A percentile compares a stretch with the other conserved stretches of the same genome.
Evolutionary conservation across 2,113 vertebrate species (phyloP).

Genomic region (Xenotilapia longispinis): DNA sequence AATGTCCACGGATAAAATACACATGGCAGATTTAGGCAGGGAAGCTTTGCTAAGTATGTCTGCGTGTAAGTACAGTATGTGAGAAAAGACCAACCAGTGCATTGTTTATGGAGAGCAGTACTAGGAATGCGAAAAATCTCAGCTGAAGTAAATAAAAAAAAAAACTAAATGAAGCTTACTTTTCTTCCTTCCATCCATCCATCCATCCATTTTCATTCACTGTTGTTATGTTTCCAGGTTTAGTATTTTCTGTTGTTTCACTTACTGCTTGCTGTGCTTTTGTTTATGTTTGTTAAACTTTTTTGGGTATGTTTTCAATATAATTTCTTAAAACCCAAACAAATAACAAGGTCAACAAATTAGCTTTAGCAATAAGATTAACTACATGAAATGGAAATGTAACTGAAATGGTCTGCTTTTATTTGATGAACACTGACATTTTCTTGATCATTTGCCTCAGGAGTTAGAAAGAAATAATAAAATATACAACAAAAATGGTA

Average conservation of each 20-base stretch:
- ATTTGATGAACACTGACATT: background rate
- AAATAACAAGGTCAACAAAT: background rate
- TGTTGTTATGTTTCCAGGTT: background rate
- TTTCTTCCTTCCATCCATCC: background rate
- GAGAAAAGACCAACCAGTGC: background rate
- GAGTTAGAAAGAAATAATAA: background rate
- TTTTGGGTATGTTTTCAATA: background rate
- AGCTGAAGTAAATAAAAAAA: background rate
- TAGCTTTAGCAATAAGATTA: background rate
- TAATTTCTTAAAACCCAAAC: background rate
- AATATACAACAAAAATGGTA: background rate
- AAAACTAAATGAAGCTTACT: background rate
- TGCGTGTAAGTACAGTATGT: background rate
- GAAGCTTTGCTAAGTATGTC: background rate
- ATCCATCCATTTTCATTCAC: background rate
- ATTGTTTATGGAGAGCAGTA: background rate
- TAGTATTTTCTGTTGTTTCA: background rate
- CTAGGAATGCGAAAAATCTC: background rate
- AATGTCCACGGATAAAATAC: background rate
- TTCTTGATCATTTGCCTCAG: background rate
- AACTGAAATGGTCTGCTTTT: rapidly evolving
- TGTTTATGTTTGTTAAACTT: background rate
- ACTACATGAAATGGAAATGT: background rate
- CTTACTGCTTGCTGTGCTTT: background rate
- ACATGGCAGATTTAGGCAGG: background rate